Conservation (phyloP, 2,113 vertebrate genomes). For the Lycocorax pyrrhopterus region DNA sequence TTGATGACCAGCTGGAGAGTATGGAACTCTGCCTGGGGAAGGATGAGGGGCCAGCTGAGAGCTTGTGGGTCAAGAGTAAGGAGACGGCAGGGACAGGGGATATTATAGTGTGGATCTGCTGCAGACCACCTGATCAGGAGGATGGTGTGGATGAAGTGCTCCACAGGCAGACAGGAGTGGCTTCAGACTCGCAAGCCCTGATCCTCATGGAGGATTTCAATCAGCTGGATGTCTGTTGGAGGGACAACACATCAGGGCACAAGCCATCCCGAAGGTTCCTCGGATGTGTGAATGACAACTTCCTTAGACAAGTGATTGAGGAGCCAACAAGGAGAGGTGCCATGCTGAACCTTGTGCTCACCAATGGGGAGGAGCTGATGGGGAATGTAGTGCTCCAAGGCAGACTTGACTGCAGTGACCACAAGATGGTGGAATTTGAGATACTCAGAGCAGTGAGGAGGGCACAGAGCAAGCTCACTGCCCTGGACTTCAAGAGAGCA, state of each 20-base stretch:
- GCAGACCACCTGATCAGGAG: neutral
- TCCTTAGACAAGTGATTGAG: neutral
- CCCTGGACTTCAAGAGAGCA: no score
- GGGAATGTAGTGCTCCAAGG: no score
- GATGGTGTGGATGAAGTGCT: neutral
- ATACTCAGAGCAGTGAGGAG: neutral
- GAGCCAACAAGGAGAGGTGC: neutral
- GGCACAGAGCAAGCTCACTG: neutral
- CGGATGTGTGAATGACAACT: neutral
- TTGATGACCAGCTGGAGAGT: neutral
- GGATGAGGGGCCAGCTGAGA: no score
- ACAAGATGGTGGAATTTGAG: neutral
- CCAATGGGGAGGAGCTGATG: neutral
- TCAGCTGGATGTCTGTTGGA: neutral
- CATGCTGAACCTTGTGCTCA: neutral
- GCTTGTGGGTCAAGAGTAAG: neutral
- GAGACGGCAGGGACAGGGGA: no score
- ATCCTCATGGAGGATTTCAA: neutral
- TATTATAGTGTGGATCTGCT: neutral
- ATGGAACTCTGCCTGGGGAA: neutral
- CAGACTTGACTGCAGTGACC: neutral
- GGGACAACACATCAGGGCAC: neutral
- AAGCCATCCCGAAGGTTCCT: neutral
- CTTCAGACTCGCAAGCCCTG: rapidly evolving
- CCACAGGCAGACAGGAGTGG: neutral